Base-by-base conservation (phyloP, 2,797 vertebrate species). In the Enteromius paludinosus region DNA sequence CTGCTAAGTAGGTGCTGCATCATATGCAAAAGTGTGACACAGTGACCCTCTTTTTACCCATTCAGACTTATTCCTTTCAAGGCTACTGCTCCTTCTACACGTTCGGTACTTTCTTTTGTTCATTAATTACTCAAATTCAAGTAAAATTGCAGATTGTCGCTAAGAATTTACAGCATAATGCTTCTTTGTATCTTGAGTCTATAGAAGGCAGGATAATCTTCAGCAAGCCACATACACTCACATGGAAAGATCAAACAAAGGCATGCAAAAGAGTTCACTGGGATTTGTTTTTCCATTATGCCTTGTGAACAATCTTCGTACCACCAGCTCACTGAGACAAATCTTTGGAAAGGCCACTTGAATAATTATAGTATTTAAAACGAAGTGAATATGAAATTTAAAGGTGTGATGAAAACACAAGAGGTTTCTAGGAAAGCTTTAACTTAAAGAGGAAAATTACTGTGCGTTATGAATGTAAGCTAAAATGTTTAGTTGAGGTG, bases 161-260 rank as follows among this genome's bases (percentile, higher is more conserved):
- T 23, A 0, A 59, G 5, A 68, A 75, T 23, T 38, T 69, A 43
- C 30, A 35, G 59, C 12, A 68, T 12, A 54, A 66, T 59, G 18
- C 49, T 76, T 5, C 0, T 56, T 30, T 30, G 30, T 30, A 61
- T 69, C 35, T 77, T 83, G 81, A 70, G 64, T 10, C 64, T 77
- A 47, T 61, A 61, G 49, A 76, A 38, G 5, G 23, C 73, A 33
- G 28, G 20, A 61, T 82, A 82, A 82, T 83, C 49, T 41, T 43
- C 35, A 25, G 20, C 52, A 83, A 33, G 35, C 71, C 71, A 33
- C 62, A 35, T 35, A 12, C 23, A 35, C 28, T 82, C 18, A 9
- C 70, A 30, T 4, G 12, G 12, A 38, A 75, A 68, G 11, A 78
- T 66, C 62, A 66, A 54, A 54, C 77, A 79, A 82, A 76, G 25